Evolutionary conservation across 2,113 vertebrate species (phyloP).

Genomic region (Myrmecophaga tridactyla): DNA sequence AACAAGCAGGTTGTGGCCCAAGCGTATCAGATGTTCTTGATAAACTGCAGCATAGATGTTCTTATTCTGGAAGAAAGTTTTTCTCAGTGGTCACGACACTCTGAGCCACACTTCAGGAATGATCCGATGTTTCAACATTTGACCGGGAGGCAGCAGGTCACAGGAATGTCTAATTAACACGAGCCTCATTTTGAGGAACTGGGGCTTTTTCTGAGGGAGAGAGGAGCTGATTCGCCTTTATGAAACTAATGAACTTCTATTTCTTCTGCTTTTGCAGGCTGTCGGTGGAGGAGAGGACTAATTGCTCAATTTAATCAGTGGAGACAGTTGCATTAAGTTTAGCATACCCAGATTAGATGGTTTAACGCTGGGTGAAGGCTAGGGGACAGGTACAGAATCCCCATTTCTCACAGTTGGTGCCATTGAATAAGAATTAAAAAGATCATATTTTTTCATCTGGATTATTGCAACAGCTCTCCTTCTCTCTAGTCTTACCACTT

Average conservation of each 20-base stretch:
- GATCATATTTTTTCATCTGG: neutral
- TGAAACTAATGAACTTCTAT: conserved; percentile 51
- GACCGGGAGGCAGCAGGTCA: conserved; percentile 74
- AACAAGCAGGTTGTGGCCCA: conserved; percentile 61
- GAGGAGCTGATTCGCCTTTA: conserved; percentile 53
- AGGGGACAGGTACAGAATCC: neutral
- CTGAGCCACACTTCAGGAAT: conserved; percentile 66
- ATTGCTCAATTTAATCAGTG: conserved; percentile 40
- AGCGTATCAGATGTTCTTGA: conserved; percentile 78
- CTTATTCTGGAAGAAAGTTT: conserved; percentile 79
- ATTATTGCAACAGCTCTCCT: neutral
- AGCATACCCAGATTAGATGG: neutral
- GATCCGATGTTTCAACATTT: conserved; percentile 76
- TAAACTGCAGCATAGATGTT: conserved; percentile 76
- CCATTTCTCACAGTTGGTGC: neutral
- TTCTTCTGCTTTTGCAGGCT: conserved; percentile 67
- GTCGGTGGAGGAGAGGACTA: neutral
- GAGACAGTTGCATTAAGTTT: neutral
- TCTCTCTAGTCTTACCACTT: neutral
- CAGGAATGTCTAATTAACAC: conserved; percentile 77
- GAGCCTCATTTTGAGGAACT: conserved; percentile 80
- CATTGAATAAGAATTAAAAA: neutral
- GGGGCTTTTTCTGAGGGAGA: conserved; percentile 54
- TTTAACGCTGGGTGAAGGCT: neutral
- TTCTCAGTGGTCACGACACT: conserved; percentile 78